phyloP scores from a whole-genome alignment of 2,888 invertebrate species.

The Synanthedon formicaeformis region DNA sequence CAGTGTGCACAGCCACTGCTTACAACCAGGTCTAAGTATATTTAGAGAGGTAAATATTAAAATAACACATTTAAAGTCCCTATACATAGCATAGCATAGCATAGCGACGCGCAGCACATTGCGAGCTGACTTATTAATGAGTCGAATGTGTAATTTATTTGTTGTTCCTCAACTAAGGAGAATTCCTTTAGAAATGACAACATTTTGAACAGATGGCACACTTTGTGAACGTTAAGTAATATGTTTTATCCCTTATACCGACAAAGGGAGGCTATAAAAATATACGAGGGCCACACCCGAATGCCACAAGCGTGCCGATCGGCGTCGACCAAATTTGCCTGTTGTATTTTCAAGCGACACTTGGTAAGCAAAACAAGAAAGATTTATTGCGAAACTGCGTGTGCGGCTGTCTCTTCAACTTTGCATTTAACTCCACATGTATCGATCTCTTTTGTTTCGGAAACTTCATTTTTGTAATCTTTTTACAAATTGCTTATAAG shows the following conservation, averaged over 20 bases:
- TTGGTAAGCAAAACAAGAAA: constrained; percentile 52
- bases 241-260: constrained; percentile 24
- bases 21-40: no score
- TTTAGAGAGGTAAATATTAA: no score
- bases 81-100: no score
- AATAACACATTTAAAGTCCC: no score
- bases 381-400: constrained; percentile 54
- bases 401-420: constrained; percentile 38
- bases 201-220: constrained; percentile 27
- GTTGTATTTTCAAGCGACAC: constrained; percentile 51
- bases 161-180: neutral
- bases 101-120: no score
- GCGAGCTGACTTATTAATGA: no score
- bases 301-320: constrained; percentile 41
- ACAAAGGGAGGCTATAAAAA: constrained; percentile 49
- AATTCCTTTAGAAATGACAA: constrained; percentile 17
- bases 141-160: no score
- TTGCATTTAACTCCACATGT: constrained; percentile 22
- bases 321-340: constrained; percentile 33
- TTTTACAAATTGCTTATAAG: neutral
- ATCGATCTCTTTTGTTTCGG: constrained; percentile 17
- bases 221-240: constrained; percentile 30
- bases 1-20: no score
- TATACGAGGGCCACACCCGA: constrained; percentile 41
- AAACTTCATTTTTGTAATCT: neutral